A percentile compares a stretch with the other conserved stretches of the same genome.
These are phyloP conservation scores for Penaeus indicus DNA, from an alignment of 1,140 invertebrate species.

Conservation along the genomic window DNA sequence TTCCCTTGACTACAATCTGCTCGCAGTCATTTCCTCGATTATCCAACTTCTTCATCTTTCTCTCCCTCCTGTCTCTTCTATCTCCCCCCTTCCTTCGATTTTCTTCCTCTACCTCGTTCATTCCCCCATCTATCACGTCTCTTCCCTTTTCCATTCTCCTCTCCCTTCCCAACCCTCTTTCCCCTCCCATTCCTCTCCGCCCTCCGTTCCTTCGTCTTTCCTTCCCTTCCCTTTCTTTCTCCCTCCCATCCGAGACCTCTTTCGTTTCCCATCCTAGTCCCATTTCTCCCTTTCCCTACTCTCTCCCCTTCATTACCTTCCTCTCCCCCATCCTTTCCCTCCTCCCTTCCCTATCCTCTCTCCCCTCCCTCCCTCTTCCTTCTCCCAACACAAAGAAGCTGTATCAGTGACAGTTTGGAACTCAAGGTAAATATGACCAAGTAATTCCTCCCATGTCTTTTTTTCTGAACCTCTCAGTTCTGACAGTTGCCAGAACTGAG, in stretches of 20 bases:
- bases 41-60: background rate
- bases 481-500: no score
- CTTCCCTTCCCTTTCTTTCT: background rate
- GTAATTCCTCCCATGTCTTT: no score
- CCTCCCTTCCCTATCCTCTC: no score
- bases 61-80: background rate
- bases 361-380: no score
- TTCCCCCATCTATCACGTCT: background rate
- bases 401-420: no score
- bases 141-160: background rate
- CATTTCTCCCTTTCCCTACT: background rate
- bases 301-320: no score
- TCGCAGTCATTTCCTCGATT: background rate
- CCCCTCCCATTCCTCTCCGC: background rate
- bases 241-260: background rate
- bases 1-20: background rate
- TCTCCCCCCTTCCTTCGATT: background rate
- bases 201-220: background rate
- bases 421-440: no score
- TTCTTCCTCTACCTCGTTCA: background rate
- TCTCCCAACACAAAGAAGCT: no score
- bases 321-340: no score
- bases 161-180: background rate
- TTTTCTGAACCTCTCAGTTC: no score
- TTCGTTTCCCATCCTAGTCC: background rate